phyloP scores from a whole-genome alignment of 2,797 vertebrate genomes.

The Sebastes minor region DNA sequence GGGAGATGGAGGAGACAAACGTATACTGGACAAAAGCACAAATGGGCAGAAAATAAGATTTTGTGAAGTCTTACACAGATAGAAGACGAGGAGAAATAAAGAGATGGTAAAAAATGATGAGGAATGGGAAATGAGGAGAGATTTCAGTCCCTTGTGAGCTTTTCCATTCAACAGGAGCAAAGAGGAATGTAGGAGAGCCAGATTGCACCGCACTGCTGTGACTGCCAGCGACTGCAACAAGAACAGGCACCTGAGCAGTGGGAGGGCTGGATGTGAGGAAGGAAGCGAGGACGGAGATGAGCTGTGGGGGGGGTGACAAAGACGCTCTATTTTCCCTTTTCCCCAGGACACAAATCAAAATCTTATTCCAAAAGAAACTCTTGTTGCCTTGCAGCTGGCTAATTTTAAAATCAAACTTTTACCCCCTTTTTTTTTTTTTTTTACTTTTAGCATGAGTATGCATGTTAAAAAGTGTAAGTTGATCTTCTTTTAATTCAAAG shows the following conservation, averaged over 20 bases:
- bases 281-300: conserved; percentile 35
- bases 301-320: conserved; percentile 2
- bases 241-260: conserved; percentile 65
- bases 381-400: not conserved
- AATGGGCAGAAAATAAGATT: not conserved
- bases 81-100: not conserved
- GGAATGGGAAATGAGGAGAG: not conserved
- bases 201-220: conserved; percentile 34
- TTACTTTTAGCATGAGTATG: not conserved
- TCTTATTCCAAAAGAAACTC: not conserved
- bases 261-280: conserved; percentile 47
- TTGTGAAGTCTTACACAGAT: not conserved
- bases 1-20: not conserved
- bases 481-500: not conserved
- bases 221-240: conserved; percentile 47
- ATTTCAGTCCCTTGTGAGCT: conserved; percentile 3
- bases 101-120: not conserved
- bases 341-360: conserved; percentile 10
- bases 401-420: not conserved
- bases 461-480: not conserved
- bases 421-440: no score
- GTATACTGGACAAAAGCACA: not conserved
- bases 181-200: conserved; percentile 59
- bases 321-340: conserved; percentile 7
- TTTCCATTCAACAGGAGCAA: conserved; percentile 23